Percentiles rank a stretch among this genome's conserved stretches.
These are phyloP conservation scores for Philereme transversata DNA, from an alignment of 2,888 invertebrate genomes.

Conservation along the genomic window DNA sequence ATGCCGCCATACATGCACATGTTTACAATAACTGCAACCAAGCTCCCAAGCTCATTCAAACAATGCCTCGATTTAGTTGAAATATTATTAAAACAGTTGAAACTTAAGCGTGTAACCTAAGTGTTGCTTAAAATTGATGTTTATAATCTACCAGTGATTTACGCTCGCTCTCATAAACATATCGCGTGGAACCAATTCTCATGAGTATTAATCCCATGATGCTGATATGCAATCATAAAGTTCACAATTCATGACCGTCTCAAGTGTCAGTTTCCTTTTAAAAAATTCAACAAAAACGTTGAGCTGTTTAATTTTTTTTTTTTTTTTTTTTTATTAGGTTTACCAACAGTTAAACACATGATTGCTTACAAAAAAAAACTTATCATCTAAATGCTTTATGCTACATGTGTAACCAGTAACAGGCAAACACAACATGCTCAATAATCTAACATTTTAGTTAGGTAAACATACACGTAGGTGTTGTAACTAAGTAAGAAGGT, in stretches of 20 bases:
- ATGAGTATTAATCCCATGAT: slow-evolving; percentile 50
- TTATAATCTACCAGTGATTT: slow-evolving; percentile 59
- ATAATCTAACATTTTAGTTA: no score
- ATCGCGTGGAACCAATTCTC: slow-evolving; percentile 48
- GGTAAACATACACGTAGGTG: no score
- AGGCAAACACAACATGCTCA: no score
- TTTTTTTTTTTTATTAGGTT: no score
- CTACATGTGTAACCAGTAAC: no score
- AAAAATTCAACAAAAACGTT: slow-evolving; percentile 27
- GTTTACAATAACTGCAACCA: slow-evolving; percentile 19
- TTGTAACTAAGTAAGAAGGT: no score
- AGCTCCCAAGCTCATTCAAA: slow-evolving; percentile 25
- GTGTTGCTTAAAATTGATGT: slow-evolving; percentile 51
- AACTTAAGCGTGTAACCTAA: slow-evolving; percentile 16
- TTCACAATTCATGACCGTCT: slow-evolving; percentile 48
- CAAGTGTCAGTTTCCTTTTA: slow-evolving; percentile 23
- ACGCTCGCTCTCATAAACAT: slow-evolving; percentile 50
- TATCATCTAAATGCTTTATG: no score
- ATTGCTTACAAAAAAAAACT: no score
- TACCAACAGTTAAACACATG: no score
- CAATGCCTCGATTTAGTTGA: slow-evolving; percentile 22
- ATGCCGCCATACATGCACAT: slow-evolving; percentile 26
- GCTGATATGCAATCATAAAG: slow-evolving; percentile 61
- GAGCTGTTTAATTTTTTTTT: no score
- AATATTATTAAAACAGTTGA: slow-evolving; percentile 23